Percentiles rank a stretch among this genome's conserved stretches.
phyloP scores from a whole-genome alignment of 2,888 invertebrate species.

The Agapostemon virescens region DNA sequence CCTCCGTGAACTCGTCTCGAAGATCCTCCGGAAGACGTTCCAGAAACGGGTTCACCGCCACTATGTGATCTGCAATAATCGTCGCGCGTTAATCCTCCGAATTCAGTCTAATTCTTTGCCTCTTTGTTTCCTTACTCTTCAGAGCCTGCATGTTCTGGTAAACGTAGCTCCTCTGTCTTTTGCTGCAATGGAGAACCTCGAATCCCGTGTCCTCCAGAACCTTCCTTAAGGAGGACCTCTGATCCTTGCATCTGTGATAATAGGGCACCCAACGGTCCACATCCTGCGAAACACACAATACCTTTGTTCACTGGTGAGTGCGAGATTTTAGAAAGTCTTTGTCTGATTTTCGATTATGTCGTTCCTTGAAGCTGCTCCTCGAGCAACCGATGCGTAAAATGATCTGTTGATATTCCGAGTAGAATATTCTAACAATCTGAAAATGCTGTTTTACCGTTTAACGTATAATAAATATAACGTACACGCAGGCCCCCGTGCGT shows the following conservation, averaged over 20 bases:
- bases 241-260: slow-evolving; percentile 84
- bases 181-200: slow-evolving; percentile 83
- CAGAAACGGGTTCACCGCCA: slow-evolving; percentile 87
- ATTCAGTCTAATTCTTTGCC: not conserved
- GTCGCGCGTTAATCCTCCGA: not conserved
- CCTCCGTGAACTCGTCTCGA: slow-evolving; percentile 84
- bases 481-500: not conserved
- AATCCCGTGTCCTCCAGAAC: slow-evolving; percentile 84
- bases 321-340: not conserved
- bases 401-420: too few relatives aligned
- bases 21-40: slow-evolving; percentile 83
- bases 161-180: slow-evolving; percentile 83
- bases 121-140: slow-evolving; percentile 81
- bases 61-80: slow-evolving; percentile 83
- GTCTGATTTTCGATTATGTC: not conserved
- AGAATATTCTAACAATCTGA: not conserved
- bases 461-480: too few relatives aligned
- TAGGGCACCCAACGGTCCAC: slow-evolving; percentile 85
- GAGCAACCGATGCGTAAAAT: too few relatives aligned
- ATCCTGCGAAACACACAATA: slow-evolving; percentile 79
- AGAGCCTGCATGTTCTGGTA: slow-evolving; percentile 83
- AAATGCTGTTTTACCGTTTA: not conserved
- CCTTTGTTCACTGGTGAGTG: not conserved
- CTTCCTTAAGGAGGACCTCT: slow-evolving; percentile 82
- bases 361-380: not conserved